Evolutionary conservation across 2,113 vertebrate species (phyloP), one percentile per base, ranked within the genome.

Genomic region (Anser cygnoides): DNA sequence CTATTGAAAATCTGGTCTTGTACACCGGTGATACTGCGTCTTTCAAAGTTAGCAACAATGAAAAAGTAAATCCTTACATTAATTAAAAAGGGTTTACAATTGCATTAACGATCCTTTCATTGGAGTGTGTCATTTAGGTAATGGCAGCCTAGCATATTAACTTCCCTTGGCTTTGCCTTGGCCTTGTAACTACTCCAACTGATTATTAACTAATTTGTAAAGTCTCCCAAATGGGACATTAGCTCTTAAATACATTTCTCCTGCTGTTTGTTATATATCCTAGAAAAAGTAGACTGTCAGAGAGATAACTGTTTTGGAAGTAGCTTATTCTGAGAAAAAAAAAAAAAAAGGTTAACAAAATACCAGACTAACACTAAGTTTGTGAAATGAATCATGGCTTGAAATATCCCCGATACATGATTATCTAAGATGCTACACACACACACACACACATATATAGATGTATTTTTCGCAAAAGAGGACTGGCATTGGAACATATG

Each of bases 151-250:
- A 87, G 61, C 68, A 63, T 63, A 95, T 96, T 94, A 95, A 93
- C 76, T 94, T 97, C 80, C 49, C 15, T 43, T 61, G 79, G 67
- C 71, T 95, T 96, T 90, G 77, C 62, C 46, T 85, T 78, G 85
- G 74, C 63, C 74, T 95, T 95, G 92, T 86, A 92, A 83, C 80
- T 91, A 68, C 65, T 89, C 70, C 78, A 90, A 50, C n/a, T 88
- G 76, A 89, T 96, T 16, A 89, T 89, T 95, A 92, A 58, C 76
- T 90, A 77, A 84, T 84, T 89, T 88, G 80, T 79, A 70, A 92
- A 87, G 76, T 89, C 57, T 91, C 77, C 71, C 87, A 90, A 91
- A 92, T 79, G 74, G 92, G 63, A 70, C 73, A 95, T 94, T 91
- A 96, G 44, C 20, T 85, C 62, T 92, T 95, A 89, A 94, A 87